Conservation (phyloP, 2,888 invertebrate genomes). For the Drosophila rellima region DNA sequence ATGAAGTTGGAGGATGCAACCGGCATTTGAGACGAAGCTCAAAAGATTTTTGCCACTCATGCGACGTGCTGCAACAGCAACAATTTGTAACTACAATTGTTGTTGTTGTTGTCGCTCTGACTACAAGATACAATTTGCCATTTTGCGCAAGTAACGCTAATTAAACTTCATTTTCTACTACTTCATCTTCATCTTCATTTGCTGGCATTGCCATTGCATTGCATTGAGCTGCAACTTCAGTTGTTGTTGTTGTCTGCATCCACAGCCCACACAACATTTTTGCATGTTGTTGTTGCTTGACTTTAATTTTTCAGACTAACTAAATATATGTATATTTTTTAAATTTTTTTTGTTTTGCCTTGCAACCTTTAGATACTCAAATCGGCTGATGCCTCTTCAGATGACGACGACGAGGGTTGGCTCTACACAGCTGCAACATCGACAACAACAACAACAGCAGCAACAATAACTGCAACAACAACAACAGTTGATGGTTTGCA, state of each 20-base stretch:
- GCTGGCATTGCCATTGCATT: conserved; percentile 34
- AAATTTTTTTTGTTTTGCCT: conserved; percentile 21
- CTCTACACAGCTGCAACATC: conserved; percentile 78
- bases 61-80: conserved; percentile 38
- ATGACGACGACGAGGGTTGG: conserved; percentile 87
- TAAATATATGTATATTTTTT: conserved; percentile 26
- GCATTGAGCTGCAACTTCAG: conserved; percentile 14
- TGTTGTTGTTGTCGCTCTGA: conserved; percentile 33
- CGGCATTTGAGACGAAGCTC: conserved; percentile 54
- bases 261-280: conserved; percentile 54
- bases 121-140: conserved; percentile 80
- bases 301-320: conserved; percentile 61
- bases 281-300: conserved; percentile 43
- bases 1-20: conserved; percentile 4
- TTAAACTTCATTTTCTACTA: conserved; percentile 82
- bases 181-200: conserved; percentile 78
- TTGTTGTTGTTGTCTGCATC: conserved; percentile 9
- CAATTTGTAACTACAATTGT: conserved; percentile 62
- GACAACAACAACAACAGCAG: conserved; percentile 30
- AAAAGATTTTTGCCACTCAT: conserved; percentile 63
- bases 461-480: conserved; percentile 36
- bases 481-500: conserved; percentile 76
- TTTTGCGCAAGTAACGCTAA: conserved; percentile 83
- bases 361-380: conserved; percentile 79
- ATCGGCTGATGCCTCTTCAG: conserved; percentile 88